These are phyloP conservation scores for Ormyrus thymus DNA, from an alignment of 2,888 invertebrate species.

Conservation along the genomic window DNA sequence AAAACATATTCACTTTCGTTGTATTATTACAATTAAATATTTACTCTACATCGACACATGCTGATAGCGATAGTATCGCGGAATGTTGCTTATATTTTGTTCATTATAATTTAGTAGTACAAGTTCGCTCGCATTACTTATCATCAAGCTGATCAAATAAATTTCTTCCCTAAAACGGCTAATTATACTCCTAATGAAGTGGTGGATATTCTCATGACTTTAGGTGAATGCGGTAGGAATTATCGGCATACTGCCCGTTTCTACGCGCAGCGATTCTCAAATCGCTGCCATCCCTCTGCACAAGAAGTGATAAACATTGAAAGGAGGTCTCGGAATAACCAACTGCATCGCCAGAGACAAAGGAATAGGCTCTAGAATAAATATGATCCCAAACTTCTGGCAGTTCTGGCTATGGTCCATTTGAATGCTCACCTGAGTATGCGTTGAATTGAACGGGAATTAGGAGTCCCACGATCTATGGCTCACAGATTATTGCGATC, in stretches of 20 bases:
- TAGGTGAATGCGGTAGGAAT: slow-evolving; percentile 22
- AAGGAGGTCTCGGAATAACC: slow-evolving; percentile 12
- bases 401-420: too few relatives aligned
- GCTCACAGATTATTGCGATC: slow-evolving; percentile 32
- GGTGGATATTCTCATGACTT: slow-evolving; percentile 23
- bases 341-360: slow-evolving; percentile 10
- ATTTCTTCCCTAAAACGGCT: slow-evolving; percentile 9
- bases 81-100: slow-evolving; percentile 12
- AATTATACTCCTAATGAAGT: slow-evolving; percentile 33
- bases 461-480: too few relatives aligned
- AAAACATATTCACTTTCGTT: background rate
- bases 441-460: background rate
- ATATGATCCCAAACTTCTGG: too few relatives aligned
- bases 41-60: background rate
- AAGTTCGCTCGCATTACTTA: too few relatives aligned
- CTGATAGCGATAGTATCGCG: background rate
- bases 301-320: slow-evolving; percentile 30
- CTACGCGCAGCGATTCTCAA: slow-evolving; percentile 14
- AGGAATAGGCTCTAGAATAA: background rate
- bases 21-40: background rate
- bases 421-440: background rate
- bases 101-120: slow-evolving; percentile 9
- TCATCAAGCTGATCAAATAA: background rate
- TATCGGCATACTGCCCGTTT: too few relatives aligned
- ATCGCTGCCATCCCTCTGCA: slow-evolving; percentile 10